Conservation (phyloP, 2,797 vertebrate genomes). For the Momotus momota region DNA sequence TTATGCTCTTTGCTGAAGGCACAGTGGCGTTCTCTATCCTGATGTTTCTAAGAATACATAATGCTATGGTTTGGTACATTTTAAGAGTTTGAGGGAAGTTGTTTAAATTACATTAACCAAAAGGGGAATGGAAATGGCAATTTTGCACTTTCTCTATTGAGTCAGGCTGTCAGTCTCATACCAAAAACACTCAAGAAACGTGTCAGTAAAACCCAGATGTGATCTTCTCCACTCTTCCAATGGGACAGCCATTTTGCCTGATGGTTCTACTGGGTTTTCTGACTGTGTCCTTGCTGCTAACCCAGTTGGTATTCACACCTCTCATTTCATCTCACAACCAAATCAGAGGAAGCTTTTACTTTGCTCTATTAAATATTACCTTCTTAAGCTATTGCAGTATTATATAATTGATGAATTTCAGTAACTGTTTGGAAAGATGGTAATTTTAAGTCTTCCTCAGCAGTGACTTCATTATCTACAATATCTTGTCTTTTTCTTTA, state of each 20-base stretch:
- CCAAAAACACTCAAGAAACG: neutral
- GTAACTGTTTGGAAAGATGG: neutral
- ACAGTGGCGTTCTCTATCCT: neutral
- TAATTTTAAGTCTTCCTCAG: neutral
- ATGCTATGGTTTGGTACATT: neutral
- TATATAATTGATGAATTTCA: neutral
- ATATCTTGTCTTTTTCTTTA: neutral
- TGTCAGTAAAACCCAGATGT: neutral
- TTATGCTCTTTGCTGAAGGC: neutral
- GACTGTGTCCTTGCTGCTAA: neutral
- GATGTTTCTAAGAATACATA: neutral
- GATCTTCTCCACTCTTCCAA: neutral
- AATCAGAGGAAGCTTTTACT: neutral
- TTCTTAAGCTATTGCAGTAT: neutral
- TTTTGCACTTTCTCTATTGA: constrained; percentile 36
- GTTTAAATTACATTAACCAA: constrained; percentile 23
- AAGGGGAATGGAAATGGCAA: constrained; percentile 39
- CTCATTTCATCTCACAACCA: neutral
- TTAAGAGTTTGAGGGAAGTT: neutral
- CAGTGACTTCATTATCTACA: neutral
- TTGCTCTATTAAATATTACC: neutral
- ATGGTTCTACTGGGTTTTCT: neutral
- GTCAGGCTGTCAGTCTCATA: neutral
- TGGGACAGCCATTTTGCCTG: neutral
- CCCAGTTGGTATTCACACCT: neutral